phyloP scores from a whole-genome alignment of 2,888 invertebrate genomes.

The Oeneis ivallda region DNA sequence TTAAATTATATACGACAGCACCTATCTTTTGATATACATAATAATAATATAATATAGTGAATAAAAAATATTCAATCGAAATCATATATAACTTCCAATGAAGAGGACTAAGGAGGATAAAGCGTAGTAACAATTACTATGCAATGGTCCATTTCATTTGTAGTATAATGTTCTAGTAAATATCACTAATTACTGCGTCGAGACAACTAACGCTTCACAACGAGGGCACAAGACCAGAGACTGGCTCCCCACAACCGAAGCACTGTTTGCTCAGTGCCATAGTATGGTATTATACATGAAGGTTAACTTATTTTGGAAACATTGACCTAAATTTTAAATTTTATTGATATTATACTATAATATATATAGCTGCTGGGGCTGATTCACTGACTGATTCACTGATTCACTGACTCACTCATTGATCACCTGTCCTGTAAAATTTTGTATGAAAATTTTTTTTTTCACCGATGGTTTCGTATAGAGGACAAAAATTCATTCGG shows the following conservation, averaged over 20 bases:
- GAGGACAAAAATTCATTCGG: too few species aligned
- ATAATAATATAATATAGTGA: conserved; percentile 51
- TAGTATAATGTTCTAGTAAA: conserved; percentile 54
- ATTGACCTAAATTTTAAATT: not conserved
- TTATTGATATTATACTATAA: too few species aligned
- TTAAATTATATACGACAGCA: conserved; percentile 78
- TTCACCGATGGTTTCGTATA: too few species aligned
- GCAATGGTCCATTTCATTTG: conserved; percentile 66
- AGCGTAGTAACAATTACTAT: conserved; percentile 65
- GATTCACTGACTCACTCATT: too few species aligned
- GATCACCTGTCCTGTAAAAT: too few species aligned
- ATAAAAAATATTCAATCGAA: conserved; percentile 69
- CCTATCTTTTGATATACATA: conserved; percentile 74
- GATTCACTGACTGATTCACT: too few species aligned
- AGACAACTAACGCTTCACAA: conserved; percentile 71
- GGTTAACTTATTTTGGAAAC: not conserved
- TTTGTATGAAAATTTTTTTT: too few species aligned
- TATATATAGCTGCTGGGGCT: too few species aligned
- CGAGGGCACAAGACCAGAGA: conserved; percentile 47
- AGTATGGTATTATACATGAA: not conserved
- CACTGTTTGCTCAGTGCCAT: conserved; percentile 31
- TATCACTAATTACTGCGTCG: conserved; percentile 63
- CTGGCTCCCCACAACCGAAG: conserved; percentile 11
- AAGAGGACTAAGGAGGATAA: conserved; percentile 59
- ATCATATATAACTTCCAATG: conserved; percentile 65